Percentiles rank a stretch among this genome's conserved stretches.
These are phyloP conservation scores for Syngnathus floridae DNA, from an alignment of 2,113 vertebrate species.

Conservation along the genomic window DNA sequence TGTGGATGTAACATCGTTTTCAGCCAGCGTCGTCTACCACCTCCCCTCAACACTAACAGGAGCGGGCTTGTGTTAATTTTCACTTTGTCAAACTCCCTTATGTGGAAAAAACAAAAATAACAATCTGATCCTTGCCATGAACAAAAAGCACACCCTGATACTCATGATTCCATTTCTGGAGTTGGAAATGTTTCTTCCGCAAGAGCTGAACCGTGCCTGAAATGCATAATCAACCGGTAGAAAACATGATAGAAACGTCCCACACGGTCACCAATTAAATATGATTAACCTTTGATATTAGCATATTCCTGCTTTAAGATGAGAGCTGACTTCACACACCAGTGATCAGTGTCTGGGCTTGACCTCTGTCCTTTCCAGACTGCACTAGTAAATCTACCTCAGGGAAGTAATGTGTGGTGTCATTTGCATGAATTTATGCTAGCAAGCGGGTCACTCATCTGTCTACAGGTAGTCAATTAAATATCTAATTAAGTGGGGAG, in stretches of 20 bases:
- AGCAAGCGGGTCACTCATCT: constrained; percentile 53
- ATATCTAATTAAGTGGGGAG: constrained; percentile 74
- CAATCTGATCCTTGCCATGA: constrained; percentile 52
- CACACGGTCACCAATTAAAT: not conserved
- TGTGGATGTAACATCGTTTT: constrained; percentile 21
- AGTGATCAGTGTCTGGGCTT: constrained; percentile 35
- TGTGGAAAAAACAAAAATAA: constrained; percentile 43
- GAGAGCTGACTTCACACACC: constrained; percentile 17
- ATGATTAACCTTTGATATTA: not conserved
- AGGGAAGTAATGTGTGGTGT: constrained; percentile 39
- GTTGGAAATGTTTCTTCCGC: constrained; percentile 38
- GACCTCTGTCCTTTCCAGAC: constrained; percentile 52
- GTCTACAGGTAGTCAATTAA: constrained; percentile 73
- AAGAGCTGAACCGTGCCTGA: constrained; percentile 16
- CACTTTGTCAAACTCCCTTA: constrained; percentile 71
- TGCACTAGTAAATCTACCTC: constrained; percentile 45
- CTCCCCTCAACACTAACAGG: constrained; percentile 59
- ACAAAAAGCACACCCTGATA: constrained; percentile 51
- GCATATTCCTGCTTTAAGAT: not conserved
- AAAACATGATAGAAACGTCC: not conserved
- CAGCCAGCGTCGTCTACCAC: constrained; percentile 53
- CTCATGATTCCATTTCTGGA: constrained; percentile 42
- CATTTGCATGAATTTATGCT: constrained; percentile 71
- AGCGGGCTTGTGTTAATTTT: constrained; percentile 67
- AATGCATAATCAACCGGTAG: constrained; percentile 16